Percentiles rank a stretch among this genome's conserved stretches.
phyloP scores from a whole-genome alignment of 2,888 invertebrate genomes.

The Drosophila demipolita region DNA sequence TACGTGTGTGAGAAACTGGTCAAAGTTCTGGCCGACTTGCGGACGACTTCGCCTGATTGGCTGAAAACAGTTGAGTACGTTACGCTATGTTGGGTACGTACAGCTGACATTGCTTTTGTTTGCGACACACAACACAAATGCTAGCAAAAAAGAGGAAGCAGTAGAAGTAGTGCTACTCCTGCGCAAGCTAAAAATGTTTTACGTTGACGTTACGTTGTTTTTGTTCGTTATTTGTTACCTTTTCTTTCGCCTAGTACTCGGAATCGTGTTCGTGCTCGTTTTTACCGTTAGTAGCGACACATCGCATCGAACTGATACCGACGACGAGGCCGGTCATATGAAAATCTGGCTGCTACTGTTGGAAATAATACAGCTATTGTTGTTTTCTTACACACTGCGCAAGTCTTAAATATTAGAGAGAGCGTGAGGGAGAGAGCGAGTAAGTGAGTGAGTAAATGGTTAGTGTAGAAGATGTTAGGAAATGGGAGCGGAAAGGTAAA shows the following conservation, averaged over 20 bases:
- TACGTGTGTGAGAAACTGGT: neutral
- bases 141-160: neutral
- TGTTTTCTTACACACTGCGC: constrained; percentile 31
- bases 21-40: neutral
- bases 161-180: constrained; percentile 1
- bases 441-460: neutral
- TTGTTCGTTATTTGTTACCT: constrained; percentile 23
- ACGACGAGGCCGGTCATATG: constrained; percentile 19
- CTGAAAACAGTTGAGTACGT: neutral
- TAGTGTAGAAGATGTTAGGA: neutral
- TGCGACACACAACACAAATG: neutral
- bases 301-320: constrained; percentile 53
- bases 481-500: neutral
- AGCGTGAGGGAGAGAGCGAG: neutral
- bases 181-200: constrained; percentile 14
- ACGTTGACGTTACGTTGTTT: neutral
- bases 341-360: constrained; percentile 17
- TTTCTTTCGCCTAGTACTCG: constrained; percentile 14
- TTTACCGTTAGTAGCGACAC: constrained; percentile 55
- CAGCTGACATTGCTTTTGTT: neutral
- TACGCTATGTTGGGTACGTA: neutral
- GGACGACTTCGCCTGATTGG: constrained; percentile 3
- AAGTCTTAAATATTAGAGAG: constrained; percentile 18
- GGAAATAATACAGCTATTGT: constrained; percentile 13
- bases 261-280: constrained; percentile 16